Evolutionary conservation across 1,140 invertebrate genomes (phyloP).

Genomic region (Apis laboriosa): DNA sequence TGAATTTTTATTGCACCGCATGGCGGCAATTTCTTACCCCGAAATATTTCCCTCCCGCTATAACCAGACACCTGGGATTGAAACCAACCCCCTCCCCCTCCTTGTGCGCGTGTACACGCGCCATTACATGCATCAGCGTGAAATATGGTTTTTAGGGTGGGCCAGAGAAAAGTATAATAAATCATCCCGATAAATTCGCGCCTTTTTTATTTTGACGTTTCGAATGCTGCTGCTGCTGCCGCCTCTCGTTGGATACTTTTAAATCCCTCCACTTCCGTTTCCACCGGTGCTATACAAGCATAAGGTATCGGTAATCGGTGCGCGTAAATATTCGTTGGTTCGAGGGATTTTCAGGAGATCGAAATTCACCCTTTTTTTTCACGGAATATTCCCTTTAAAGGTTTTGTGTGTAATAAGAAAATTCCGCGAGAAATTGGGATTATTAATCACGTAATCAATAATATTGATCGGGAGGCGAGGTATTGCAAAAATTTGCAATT

Average conservation of each 20-base stretch:
- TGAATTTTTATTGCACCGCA: background rate
- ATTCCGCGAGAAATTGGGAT: background rate
- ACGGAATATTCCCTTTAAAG: too few relatives aligned
- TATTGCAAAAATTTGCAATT: slow-evolving; percentile 3
- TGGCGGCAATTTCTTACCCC: background rate
- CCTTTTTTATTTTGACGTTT: slow-evolving; percentile 40
- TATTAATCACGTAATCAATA: background rate
- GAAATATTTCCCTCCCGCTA: background rate
- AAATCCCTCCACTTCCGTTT: background rate
- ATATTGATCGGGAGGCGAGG: background rate
- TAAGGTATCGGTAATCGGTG: background rate
- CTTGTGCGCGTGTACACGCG: background rate
- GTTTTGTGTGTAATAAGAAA: background rate
- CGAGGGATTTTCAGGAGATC: background rate
- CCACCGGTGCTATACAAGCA: background rate
- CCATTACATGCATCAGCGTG: slow-evolving; percentile 30
- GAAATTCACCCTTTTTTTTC: too few relatives aligned
- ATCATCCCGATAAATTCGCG: slow-evolving; percentile 35
- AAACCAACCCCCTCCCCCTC: background rate
- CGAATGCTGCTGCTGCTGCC: slow-evolving; percentile 7
- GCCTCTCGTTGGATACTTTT: slow-evolving; percentile 7
- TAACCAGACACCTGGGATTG: background rate
- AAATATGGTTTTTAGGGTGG: slow-evolving; percentile 40
- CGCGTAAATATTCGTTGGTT: background rate
- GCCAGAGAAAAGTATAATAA: slow-evolving; percentile 31